phyloP scores from a whole-genome alignment of 1,140 invertebrate genomes.

The Apis mellifera region Amel_HAv3.1 CM009941.2:12517501-12518000 shows the following conservation, averaged over 20 bases:
- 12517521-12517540: neutral
- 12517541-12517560: neutral
- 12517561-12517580: neutral
- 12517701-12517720: slow-evolving; percentile 37
- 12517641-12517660: slow-evolving; percentile 75
- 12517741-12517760: slow-evolving; percentile 27
- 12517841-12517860: slow-evolving; percentile 33
- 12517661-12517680: slow-evolving; percentile 75
- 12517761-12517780: slow-evolving; percentile 65
- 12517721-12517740: neutral
- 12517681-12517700: slow-evolving; percentile 44
- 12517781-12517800: slow-evolving; percentile 67
- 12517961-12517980: neutral
- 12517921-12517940: slow-evolving; percentile 15
- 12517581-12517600: neutral
- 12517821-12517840: slow-evolving; percentile 39
- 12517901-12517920: slow-evolving; percentile 46
- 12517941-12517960: neutral
- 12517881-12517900: slow-evolving; percentile 15
- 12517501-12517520: no score
- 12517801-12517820: slow-evolving; percentile 49
- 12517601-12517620: neutral
- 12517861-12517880: slow-evolving; percentile 5
- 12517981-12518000: slow-evolving; percentile 1
- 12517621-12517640: slow-evolving; percentile 77